Conservation (phyloP, 2,113 vertebrate genomes). For the Osmerus mordax region DNA sequence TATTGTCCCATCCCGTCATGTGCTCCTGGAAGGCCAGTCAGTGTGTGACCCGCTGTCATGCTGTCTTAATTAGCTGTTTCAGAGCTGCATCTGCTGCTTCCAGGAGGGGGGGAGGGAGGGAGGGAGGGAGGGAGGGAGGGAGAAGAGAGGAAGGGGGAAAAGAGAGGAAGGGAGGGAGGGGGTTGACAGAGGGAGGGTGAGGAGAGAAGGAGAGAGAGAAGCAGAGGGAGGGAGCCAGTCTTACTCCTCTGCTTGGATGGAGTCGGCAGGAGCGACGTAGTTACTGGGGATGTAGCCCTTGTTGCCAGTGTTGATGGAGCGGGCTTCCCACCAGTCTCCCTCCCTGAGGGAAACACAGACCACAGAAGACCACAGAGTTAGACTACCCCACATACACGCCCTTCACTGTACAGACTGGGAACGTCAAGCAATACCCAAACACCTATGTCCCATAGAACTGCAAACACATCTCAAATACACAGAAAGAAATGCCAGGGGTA, state of each 20-base stretch:
- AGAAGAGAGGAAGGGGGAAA: slow-evolving; percentile 10
- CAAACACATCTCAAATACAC: neutral
- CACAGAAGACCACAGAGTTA: neutral
- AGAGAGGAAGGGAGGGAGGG: neutral
- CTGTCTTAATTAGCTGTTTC: slow-evolving; percentile 29
- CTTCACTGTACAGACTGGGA: slow-evolving; percentile 50
- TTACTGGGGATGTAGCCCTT: slow-evolving; percentile 99
- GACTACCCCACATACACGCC: slow-evolving; percentile 14
- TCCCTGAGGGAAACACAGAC: slow-evolving; percentile 71
- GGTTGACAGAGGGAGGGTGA: neutral
- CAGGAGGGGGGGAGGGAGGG: neutral
- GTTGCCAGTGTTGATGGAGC: slow-evolving; percentile 95
- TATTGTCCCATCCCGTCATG: slow-evolving; percentile 25
- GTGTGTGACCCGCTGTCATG: slow-evolving; percentile 26
- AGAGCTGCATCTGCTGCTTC: neutral
- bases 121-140: slow-evolving; percentile 16
- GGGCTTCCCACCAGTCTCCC: slow-evolving; percentile 99
- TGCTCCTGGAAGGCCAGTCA: neutral
- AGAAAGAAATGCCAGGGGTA: neutral
- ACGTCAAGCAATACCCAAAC: neutral
- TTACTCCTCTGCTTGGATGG: slow-evolving; percentile 99
- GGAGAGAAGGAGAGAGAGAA: neutral
- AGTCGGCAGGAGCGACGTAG: slow-evolving; percentile 98
- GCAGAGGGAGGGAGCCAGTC: slow-evolving; percentile 32
- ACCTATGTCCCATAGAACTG: too few species aligned